A percentile compares a stretch with the other conserved stretches of the same genome.
Evolutionary conservation across 2,113 vertebrate species (phyloP).

Genomic region (Irena cyanogastra): DNA sequence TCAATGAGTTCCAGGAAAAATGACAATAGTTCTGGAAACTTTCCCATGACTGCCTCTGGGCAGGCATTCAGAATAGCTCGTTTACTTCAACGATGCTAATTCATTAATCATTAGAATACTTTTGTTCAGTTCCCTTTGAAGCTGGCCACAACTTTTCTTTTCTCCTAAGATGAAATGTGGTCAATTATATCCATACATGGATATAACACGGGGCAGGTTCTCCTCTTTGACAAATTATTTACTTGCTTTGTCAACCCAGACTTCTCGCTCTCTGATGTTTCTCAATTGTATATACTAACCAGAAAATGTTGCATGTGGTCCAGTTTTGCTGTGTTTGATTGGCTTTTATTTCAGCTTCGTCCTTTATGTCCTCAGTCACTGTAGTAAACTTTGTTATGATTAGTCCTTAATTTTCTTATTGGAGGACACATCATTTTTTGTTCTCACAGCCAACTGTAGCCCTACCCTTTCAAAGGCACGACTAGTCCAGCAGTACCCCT

Average conservation of each 20-base stretch:
- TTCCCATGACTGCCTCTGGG: conserved; percentile 57
- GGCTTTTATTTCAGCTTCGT: background rate
- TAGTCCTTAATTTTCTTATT: conserved; percentile 14
- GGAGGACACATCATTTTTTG: background rate
- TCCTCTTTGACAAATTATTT: conserved; percentile 29
- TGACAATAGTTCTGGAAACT: conserved; percentile 70
- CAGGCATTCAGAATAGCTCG: conserved; percentile 57
- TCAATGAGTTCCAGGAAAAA: conserved; percentile 62
- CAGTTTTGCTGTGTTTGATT: background rate
- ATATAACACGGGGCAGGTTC: conserved; percentile 53
- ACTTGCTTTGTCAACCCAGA: conserved; percentile 19
- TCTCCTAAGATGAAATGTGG: conserved; percentile 60
- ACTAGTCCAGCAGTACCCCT: background rate
- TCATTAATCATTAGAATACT: conserved; percentile 68
- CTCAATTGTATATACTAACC: background rate
- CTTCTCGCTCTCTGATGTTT: conserved; percentile 18
- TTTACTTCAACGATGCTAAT: conserved; percentile 61
- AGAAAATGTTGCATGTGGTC: conserved; percentile 31
- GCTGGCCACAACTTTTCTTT: conserved; percentile 59
- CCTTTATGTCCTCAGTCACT: background rate
- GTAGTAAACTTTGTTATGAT: background rate
- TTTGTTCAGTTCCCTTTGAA: conserved; percentile 61
- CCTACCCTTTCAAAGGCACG: background rate
- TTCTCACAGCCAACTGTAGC: background rate
- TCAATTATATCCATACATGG: conserved; percentile 50